Percentiles rank a stretch among this genome's conserved stretches.
phyloP scores from a whole-genome alignment of 1,140 invertebrate genomes.

The Sminthurinus signatus region DNA sequence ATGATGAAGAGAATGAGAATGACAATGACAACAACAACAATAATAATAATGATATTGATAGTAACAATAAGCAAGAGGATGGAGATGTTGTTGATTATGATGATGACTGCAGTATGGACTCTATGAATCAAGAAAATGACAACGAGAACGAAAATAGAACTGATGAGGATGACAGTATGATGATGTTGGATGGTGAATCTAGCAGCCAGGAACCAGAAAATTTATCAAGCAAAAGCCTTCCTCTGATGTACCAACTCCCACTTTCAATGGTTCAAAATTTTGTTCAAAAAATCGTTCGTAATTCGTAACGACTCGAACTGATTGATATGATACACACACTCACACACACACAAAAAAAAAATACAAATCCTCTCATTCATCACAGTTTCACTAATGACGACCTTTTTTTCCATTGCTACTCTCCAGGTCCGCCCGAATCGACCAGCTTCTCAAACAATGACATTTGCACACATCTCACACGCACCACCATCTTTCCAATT shows the following conservation, averaged over 20 bases:
- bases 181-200: conserved; percentile 4
- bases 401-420: conserved; percentile 1
- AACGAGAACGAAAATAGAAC: too few species aligned
- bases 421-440: conserved; percentile 24
- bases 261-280: conserved; percentile 19
- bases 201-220: conserved; percentile 71
- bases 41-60: not conserved
- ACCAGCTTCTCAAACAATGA: conserved; percentile 39
- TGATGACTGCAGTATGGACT: conserved; percentile 52
- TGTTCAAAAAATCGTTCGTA: too few species aligned
- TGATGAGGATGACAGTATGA: not conserved
- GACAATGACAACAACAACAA: not conserved
- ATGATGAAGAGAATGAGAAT: conserved; percentile 15
- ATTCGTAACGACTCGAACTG: too few species aligned
- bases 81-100: conserved; percentile 46
- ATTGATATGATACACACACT: too few species aligned
- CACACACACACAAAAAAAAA: too few species aligned
- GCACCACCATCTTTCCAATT: conserved; percentile 45
- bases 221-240: conserved; percentile 57
- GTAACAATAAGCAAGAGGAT: conserved; percentile 37
- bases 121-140: not conserved
- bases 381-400: not conserved
- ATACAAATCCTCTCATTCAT: too few species aligned
- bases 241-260: conserved; percentile 31
- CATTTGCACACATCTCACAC: conserved; percentile 58